phyloP scores from a whole-genome alignment of 2,797 vertebrate genomes.

The Gymnopithys bicolor region DNA sequence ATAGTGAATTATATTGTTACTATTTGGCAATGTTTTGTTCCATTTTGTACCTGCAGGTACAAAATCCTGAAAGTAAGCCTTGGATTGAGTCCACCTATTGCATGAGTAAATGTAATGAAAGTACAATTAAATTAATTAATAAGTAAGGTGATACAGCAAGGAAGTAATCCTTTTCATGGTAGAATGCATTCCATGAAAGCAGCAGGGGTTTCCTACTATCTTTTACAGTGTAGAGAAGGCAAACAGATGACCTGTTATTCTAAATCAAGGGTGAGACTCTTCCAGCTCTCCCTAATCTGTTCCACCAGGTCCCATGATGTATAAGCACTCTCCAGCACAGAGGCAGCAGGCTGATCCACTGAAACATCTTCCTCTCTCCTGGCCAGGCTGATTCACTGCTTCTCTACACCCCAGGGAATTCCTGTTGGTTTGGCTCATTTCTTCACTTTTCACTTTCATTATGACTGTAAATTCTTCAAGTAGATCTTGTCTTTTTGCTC shows the following conservation, averaged over 20 bases:
- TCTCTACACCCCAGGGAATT: background rate
- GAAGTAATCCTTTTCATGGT: background rate
- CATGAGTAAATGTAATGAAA: background rate
- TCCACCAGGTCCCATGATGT: background rate
- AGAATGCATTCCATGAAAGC: background rate
- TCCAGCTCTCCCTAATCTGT: background rate
- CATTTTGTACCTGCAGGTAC: background rate
- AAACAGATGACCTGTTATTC: background rate
- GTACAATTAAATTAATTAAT: constrained; percentile 8
- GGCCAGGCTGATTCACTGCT: background rate
- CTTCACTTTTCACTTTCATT: background rate
- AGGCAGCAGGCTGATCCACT: background rate
- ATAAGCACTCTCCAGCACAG: background rate
- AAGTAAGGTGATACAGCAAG: background rate
- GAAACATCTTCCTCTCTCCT: background rate
- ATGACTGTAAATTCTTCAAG: background rate
- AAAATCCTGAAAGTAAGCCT: background rate
- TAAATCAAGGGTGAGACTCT: background rate
- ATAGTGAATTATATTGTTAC: background rate
- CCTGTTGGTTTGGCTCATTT: background rate
- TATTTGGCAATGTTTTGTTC: background rate
- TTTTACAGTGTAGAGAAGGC: background rate
- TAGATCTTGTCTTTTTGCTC: background rate
- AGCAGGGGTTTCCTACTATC: background rate
- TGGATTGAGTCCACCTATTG: background rate